Evolutionary conservation across 2,888 invertebrate genomes (phyloP).

Genomic region (Cheilosia impressa): DNA sequence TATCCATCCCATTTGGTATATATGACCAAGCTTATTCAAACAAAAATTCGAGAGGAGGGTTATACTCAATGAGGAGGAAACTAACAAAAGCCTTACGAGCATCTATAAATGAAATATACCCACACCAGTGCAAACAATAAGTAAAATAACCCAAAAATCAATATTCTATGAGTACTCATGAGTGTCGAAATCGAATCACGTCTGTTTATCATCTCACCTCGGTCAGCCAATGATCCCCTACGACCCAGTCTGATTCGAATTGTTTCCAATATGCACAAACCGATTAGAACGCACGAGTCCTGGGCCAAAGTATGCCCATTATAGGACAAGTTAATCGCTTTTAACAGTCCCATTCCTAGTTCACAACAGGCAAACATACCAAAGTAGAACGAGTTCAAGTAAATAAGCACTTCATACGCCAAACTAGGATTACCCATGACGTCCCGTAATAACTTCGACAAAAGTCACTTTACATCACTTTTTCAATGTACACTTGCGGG

Average conservation of each 20-base stretch:
- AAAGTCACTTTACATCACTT: constrained; percentile 38
- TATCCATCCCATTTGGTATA: neutral
- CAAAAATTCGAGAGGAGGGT: constrained; percentile 11
- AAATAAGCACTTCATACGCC: constrained; percentile 92
- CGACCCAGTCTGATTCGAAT: constrained; percentile 93
- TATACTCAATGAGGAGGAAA: constrained; percentile 23
- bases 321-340: constrained; percentile 92
- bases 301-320: constrained; percentile 89
- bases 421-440: constrained; percentile 89
- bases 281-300: constrained; percentile 91
- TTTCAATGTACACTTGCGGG: constrained; percentile 5
- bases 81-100: constrained; percentile 16
- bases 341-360: constrained; percentile 91
- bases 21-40: constrained; percentile 4
- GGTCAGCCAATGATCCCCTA: constrained; percentile 86
- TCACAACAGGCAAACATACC: constrained; percentile 93
- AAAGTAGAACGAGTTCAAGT: constrained; percentile 93
- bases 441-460: constrained; percentile 9
- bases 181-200: constrained; percentile 14
- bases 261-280: constrained; percentile 91
- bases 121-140: neutral
- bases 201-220: constrained; percentile 78
- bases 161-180: constrained; percentile 1
- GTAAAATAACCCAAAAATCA: constrained; percentile 26
- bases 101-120: constrained; percentile 14